Evolutionary conservation across 2,888 invertebrate genomes (phyloP).

Genomic region (Nipponacmea schrenckii): DNA sequence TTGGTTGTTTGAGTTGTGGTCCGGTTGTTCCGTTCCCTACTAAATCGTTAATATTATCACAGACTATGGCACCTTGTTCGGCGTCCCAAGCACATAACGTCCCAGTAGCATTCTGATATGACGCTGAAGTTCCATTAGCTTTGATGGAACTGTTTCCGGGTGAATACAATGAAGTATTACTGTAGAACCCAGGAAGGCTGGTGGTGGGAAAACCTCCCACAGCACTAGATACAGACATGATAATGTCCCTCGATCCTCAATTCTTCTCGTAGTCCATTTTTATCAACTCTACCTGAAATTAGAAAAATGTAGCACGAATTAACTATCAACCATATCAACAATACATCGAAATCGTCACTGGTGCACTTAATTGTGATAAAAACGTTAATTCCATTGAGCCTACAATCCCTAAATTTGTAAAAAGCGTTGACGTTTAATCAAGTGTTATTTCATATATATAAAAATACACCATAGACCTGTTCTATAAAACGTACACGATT

Average conservation of each 20-base stretch:
- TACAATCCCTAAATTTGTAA: no score
- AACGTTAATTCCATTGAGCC: no score
- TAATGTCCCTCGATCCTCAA: background rate
- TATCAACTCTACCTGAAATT: no score
- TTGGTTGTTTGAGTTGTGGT: conserved; percentile 73
- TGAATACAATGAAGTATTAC: background rate
- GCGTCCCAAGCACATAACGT: conserved; percentile 17
- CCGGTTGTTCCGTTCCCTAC: background rate
- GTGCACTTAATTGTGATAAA: no score
- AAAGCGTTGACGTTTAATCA: no score
- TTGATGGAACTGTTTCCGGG: background rate
- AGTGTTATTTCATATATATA: no score
- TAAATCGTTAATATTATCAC: background rate
- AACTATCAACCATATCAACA: no score
- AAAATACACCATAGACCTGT: no score
- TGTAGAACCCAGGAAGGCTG: background rate
- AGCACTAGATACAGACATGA: background rate
- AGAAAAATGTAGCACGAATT: no score
- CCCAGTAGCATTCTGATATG: conserved; percentile 20
- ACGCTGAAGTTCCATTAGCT: background rate
- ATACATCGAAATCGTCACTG: no score
- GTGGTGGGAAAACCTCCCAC: background rate
- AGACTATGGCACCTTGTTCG: background rate
- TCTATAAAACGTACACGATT: no score
- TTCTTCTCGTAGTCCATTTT: no score